These are phyloP conservation scores for Phragmatobia fuliginosa DNA, from an alignment of 2,888 invertebrate species.

Conservation along the genomic window DNA sequence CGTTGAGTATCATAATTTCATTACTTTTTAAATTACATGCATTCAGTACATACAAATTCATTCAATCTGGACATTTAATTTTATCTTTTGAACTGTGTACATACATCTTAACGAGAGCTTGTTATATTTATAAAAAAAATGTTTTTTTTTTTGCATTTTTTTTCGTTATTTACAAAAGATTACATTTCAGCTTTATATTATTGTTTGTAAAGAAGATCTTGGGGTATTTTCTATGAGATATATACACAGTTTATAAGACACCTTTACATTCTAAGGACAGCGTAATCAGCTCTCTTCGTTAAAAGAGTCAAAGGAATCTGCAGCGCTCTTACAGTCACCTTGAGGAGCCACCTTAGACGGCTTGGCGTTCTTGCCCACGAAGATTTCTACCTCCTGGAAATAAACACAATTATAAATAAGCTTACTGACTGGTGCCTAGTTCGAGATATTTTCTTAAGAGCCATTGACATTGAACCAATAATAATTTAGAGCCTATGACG, in stretches of 20 bases:
- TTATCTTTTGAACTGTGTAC: slow-evolving; percentile 30
- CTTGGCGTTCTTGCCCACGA: slow-evolving; percentile 73
- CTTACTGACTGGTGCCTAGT: no score
- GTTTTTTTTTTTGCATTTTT: slow-evolving; percentile 3
- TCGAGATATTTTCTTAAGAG: no score
- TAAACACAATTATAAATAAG: no score
- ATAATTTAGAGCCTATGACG: no score
- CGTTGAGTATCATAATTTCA: slow-evolving; percentile 62
- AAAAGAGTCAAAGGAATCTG: slow-evolving; percentile 54
- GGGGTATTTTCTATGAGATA: neutral
- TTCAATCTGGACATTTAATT: slow-evolving; percentile 28
- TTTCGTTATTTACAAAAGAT: neutral
- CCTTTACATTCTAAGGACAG: slow-evolving; percentile 23
- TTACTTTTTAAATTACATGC: slow-evolving; percentile 43
- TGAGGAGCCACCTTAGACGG: slow-evolving; percentile 64
- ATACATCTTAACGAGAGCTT: neutral
- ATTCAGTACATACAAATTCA: slow-evolving; percentile 36
- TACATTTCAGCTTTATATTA: neutral
- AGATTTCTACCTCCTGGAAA: slow-evolving; percentile 81
- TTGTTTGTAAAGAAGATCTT: neutral
- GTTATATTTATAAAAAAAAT: neutral
- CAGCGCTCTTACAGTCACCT: slow-evolving; percentile 67
- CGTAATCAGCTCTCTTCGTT: slow-evolving; percentile 69
- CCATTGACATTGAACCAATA: no score
- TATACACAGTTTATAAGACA: slow-evolving; percentile 7